Conservation (phyloP, 37 sponge, comb jelly and placozoan species). For the Ianthella basta region DNA sequence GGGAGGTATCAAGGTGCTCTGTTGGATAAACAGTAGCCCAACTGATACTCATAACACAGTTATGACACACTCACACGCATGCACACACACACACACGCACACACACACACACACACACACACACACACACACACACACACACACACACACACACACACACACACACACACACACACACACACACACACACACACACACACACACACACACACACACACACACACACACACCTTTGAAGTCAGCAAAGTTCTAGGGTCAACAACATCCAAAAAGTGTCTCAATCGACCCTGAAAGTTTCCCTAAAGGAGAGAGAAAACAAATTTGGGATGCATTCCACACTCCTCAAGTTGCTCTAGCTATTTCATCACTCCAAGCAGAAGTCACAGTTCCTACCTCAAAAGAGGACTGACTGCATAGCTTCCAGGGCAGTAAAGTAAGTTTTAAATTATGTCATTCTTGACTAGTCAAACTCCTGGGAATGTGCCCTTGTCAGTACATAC, state of each 20-base stretch:
- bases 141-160: background rate
- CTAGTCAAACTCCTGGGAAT: no score
- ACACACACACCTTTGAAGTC: conserved; percentile 57
- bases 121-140: conserved; percentile 15
- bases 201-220: background rate
- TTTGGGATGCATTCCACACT: no score
- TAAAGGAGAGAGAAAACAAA: conserved; percentile 28
- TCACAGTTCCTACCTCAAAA: background rate
- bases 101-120: conserved; percentile 34
- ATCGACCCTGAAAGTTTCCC: conserved; percentile 71
- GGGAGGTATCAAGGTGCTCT: no score
- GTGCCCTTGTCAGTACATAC: no score
- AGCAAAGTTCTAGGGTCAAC: conserved; percentile 86
- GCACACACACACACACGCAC: conserved; percentile 24
- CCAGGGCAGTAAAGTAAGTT: no score
- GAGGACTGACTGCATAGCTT: background rate
- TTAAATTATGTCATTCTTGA: no score
- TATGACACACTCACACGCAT: background rate
- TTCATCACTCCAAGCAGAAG: no score
- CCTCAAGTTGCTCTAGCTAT: no score
- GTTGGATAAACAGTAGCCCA: no score
- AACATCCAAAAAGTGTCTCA: conserved; percentile 83
- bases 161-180: conserved; percentile 1
- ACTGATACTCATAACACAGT: no score
- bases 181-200: background rate